Percentiles rank a stretch among this genome's conserved stretches.
These are phyloP conservation scores for Gymnocephalus cernua DNA, from an alignment of 2,113 vertebrate species.

Conservation along the genomic window DNA sequence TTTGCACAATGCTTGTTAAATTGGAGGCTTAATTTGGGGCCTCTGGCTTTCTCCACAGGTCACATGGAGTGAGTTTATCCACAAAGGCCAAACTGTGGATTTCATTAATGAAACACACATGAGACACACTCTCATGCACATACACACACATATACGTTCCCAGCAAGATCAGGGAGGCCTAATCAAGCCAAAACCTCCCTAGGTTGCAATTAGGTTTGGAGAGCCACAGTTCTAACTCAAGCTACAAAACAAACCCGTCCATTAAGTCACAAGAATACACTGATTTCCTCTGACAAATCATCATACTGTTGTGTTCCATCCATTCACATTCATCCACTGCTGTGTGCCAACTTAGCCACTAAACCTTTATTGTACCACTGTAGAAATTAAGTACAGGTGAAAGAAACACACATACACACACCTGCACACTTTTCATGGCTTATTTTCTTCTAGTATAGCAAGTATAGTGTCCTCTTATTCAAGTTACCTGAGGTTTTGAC, in stretches of 20 bases:
- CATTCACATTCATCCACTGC: conserved; percentile 9
- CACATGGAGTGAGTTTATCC: conserved; percentile 70
- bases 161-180: conserved; percentile 58
- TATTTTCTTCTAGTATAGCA: not conserved
- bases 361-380: not conserved
- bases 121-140: conserved; percentile 4
- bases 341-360: not conserved
- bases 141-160: conserved; percentile 21
- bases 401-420: not conserved
- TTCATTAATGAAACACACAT: conserved; percentile 69
- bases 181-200: conserved; percentile 70
- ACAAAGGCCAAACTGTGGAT: conserved; percentile 68
- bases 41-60: conserved; percentile 63
- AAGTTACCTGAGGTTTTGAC: not conserved
- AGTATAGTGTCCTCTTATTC: not conserved
- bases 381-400: not conserved
- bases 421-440: not conserved
- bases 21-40: conserved; percentile 71
- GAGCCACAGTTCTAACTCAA: conserved; percentile 44
- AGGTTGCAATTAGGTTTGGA: conserved; percentile 73
- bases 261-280: conserved; percentile 46
- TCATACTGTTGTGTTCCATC: conserved; percentile 1
- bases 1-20: conserved; percentile 67
- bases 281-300: conserved; percentile 44
- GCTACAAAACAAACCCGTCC: conserved; percentile 48